Percentiles rank a stretch among this genome's conserved stretches.
Conservation (phyloP, 2,113 vertebrate genomes). For the Hippocampus mohnikei region DNA sequence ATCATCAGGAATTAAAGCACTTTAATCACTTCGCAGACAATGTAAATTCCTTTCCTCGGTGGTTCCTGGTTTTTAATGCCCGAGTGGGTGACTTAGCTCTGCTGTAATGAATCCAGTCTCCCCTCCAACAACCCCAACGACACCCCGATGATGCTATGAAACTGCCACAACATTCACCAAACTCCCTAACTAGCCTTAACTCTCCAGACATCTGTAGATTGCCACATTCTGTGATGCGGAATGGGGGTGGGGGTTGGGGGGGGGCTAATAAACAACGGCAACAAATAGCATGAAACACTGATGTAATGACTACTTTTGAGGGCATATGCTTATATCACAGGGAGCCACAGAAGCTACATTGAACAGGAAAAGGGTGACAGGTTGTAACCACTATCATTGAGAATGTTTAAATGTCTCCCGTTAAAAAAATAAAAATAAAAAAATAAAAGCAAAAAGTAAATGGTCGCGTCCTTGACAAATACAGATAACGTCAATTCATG, state of each 20-base stretch:
- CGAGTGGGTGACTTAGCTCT: slow-evolving; percentile 17
- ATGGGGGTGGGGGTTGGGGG: background rate
- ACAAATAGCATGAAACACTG: background rate
- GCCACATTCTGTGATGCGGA: background rate
- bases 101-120: slow-evolving; percentile 26
- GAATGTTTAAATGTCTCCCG: background rate
- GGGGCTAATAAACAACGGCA: background rate
- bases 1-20: slow-evolving; percentile 67
- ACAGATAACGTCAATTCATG: too few relatives aligned
- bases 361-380: background rate
- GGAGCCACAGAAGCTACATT: background rate
- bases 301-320: background rate
- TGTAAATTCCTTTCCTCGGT: slow-evolving; percentile 50
- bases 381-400: background rate
- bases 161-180: background rate
- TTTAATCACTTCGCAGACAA: slow-evolving; percentile 66
- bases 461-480: too few relatives aligned
- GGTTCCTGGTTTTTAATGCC: slow-evolving; percentile 37
- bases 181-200: background rate
- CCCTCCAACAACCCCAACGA: background rate
- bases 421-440: too few relatives aligned
- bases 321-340: background rate
- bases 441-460: too few relatives aligned
- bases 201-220: background rate
- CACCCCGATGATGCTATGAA: background rate